Conservation (phyloP, 2,113 vertebrate genomes). For the Neofelis nebulosa region DNA sequence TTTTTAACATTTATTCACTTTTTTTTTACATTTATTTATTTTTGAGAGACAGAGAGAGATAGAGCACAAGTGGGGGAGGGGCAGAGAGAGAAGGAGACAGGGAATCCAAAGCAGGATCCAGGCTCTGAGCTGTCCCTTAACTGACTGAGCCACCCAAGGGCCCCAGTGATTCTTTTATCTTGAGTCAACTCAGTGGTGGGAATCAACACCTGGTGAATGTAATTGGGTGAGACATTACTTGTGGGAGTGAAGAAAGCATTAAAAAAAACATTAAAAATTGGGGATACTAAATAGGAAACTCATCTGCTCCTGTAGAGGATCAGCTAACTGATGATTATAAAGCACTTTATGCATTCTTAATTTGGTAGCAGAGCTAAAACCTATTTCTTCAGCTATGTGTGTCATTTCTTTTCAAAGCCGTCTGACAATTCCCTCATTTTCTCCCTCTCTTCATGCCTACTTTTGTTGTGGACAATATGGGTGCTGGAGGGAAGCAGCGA, state of each 20-base stretch:
- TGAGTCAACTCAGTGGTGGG: neutral
- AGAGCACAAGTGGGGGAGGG: no score
- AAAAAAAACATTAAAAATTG: neutral
- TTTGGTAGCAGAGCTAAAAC: neutral
- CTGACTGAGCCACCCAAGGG: no score
- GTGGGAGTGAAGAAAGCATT: neutral
- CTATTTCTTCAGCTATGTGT: neutral
- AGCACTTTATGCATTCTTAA: neutral
- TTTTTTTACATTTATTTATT: no score
- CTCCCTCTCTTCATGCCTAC: neutral
- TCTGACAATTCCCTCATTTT: neutral
- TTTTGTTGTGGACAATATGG: neutral
- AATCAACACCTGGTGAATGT: neutral
- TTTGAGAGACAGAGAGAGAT: no score
- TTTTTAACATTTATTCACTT: no score
- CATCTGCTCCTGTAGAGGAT: neutral
- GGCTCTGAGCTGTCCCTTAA: no score
- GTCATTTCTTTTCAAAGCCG: neutral
- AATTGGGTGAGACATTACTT: neutral
- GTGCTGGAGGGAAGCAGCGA: neutral
- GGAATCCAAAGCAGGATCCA: no score
- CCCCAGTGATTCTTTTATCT: neutral
- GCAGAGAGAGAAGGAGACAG: no score
- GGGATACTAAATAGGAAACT: neutral
- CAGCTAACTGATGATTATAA: neutral